phyloP scores from a whole-genome alignment of 2,113 vertebrate species.

The Malurus cyaneus region DNA sequence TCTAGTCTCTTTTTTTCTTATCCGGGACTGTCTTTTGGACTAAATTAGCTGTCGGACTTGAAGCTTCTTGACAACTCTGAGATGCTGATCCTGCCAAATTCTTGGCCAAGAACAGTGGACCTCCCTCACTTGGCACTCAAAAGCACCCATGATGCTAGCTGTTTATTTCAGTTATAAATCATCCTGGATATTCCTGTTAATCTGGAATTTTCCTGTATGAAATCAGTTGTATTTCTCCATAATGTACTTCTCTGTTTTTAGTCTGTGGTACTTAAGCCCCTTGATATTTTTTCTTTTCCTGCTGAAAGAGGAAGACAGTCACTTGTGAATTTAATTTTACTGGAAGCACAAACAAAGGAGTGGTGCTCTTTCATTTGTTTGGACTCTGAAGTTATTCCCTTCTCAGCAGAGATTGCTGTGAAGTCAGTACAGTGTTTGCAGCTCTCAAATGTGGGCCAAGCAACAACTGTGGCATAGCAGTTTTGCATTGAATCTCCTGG shows the following conservation, averaged over 20 bases:
- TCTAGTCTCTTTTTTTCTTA: background rate
- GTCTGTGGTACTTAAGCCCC: background rate
- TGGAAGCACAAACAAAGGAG: background rate
- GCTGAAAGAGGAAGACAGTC: background rate
- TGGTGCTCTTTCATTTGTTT: background rate
- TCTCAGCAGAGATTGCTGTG: background rate
- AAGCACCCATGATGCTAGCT: background rate
- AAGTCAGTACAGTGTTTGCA: background rate
- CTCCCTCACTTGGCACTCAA: background rate
- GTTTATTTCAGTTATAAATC: background rate
- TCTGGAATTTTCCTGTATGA: background rate
- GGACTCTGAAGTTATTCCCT: background rate
- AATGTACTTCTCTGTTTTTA: background rate
- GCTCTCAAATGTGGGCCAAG: background rate
- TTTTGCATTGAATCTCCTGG: background rate
- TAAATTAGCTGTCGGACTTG: background rate
- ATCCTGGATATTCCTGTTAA: background rate
- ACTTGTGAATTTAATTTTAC: background rate
- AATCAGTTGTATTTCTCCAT: background rate
- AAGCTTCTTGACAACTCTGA: background rate
- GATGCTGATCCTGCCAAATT: background rate
- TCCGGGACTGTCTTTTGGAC: background rate
- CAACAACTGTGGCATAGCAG: background rate
- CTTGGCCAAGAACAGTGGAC: background rate
- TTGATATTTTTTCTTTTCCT: background rate